Evolutionary conservation across 2,113 vertebrate species (phyloP), one percentile per base, ranked within the genome.

Genomic region (Cettia cetti): DNA sequence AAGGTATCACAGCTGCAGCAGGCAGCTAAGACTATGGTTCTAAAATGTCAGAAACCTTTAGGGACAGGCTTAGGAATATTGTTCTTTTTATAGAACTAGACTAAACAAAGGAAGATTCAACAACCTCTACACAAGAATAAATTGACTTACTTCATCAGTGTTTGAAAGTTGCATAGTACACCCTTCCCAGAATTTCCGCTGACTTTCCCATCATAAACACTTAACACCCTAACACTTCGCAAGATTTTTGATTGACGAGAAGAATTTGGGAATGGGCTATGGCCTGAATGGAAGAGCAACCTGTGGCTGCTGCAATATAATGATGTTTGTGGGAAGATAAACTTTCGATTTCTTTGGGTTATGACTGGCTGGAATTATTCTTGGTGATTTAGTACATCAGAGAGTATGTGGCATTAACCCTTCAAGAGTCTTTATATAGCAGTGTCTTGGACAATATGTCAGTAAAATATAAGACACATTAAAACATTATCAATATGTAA

Each of bases 41-140:
- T 75, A 82, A 89, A 89, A 95, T 77, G 59, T 91, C 89, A 94
- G 71, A 91, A 90, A 53, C 70, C 89, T 90, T 82, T 90, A 87
- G 84, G 82, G 82, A 65, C 83, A 81, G 49, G 80, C 69, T 95
- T 92, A 92, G 57, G 92, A 94, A 95, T 96, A 96, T 95, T 91
- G 87, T 96, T 95, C 96, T 95, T 95, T 96, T 96, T 94, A 95
- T 97, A 95, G 95, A 94, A 76, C 94, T 88, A 97, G 96, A 97
- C 96, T 97, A 97, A 97, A 97, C 96, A 97, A 97, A 96, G 91
- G 89, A 96, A 94, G 96, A 95, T 97, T 96, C 90, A 95, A 95
- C 92, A 95, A 91, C 78, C 75, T 92, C 92, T 93, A 60, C 91
- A 88, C 61, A 49, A 95, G 93, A 97, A 95, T 93, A 96, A 96